These are phyloP conservation scores for Anoura caudifer DNA, from an alignment of 2,113 vertebrate species.

Conservation along the genomic window DNA sequence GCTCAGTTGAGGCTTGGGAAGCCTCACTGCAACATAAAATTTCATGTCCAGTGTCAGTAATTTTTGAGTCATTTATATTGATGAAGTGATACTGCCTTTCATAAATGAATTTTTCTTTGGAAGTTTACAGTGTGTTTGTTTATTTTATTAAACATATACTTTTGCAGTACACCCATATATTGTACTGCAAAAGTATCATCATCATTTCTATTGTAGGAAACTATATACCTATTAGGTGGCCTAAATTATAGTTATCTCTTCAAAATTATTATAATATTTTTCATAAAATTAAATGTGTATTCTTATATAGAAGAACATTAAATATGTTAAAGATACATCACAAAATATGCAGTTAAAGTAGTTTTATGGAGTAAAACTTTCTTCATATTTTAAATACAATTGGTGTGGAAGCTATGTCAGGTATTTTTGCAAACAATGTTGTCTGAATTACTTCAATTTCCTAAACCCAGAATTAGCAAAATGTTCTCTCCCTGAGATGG, in stretches of 20 bases:
- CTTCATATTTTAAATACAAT: background rate
- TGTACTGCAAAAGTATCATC: too few relatives aligned
- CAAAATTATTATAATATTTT: background rate
- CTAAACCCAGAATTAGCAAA: background rate
- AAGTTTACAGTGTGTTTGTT: background rate
- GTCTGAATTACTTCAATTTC: background rate
- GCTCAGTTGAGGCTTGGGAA: background rate
- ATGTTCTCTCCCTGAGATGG: background rate
- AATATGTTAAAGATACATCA: background rate
- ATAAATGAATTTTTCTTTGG: background rate
- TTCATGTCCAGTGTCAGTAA: background rate
- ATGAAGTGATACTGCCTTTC: background rate
- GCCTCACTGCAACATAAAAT: background rate
- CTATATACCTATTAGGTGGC: background rate
- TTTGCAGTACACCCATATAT: too few relatives aligned
- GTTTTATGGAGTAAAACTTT: background rate
- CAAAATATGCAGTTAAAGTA: background rate
- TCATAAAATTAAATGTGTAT: background rate
- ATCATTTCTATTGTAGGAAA: background rate
- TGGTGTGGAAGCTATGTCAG: background rate
- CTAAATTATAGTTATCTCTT: background rate
- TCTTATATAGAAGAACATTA: background rate
- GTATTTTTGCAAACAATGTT: background rate
- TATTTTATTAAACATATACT: background rate
- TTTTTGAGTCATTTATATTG: background rate